Base-by-base conservation (phyloP, 2,888 invertebrate species). In the Tinea semifulvella region DNA sequence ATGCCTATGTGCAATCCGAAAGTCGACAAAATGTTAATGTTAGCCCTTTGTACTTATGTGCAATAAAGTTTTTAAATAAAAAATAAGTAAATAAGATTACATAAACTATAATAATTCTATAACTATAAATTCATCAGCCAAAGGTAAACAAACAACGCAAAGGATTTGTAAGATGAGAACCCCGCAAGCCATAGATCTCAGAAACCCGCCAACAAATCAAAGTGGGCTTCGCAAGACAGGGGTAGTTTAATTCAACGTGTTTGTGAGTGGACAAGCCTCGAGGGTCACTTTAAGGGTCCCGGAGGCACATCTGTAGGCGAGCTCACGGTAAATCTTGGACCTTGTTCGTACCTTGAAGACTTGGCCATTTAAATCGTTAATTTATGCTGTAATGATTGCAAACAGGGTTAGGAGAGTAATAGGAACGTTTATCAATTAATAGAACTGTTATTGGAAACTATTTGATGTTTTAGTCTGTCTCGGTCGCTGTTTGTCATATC, bases 131-230 rank as follows among this genome's bases (percentile, higher is more conserved):
- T n/a, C n/a, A n/a, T n/a, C n/a, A n/a, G n/a, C n/a, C n/a, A 18
- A 5, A 35, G 13, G 17, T 35, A 18, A 2, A 20, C n/a, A 40
- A 22, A 40, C 22, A 40, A 40, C 10, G 22, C 20, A 40, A 22
- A 40, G 40, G 17, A 22, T 40, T 22, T 22, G 40, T 22, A 20
- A 40, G 20, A 22, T 40, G 22, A 40, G 45, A 43, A 44, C 51
- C 58, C 64, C 59, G 51, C 52, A 50, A 60, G 69, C 71, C 59
- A 70, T 69, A 63, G 69, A 71, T 74, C 65, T 70, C 57, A 56
- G 59, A 56, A 56, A 53, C 53, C 58, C 58, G 54, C 57, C 58
- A 58, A 73, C 74, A 77, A 75, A 76, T 77, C 75, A 75, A 74
- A 71, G 68, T 52, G 60, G 56, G n/a, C 20, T 20, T 17, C 18